Conservation (phyloP, 2,888 invertebrate species). For the Thera britannica region DNA sequence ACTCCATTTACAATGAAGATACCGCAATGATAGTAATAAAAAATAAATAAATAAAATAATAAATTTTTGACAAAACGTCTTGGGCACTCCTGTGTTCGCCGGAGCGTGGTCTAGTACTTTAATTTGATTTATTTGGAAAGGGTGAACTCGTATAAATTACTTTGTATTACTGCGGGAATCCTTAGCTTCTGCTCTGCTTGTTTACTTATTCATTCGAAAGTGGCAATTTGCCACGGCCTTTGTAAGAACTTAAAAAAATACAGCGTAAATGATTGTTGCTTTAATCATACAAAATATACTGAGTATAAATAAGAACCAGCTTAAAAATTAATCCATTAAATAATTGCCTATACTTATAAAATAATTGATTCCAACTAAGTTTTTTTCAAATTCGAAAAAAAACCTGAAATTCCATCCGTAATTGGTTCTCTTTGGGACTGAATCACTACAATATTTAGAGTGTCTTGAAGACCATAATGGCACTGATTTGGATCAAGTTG, state of each 20-base stretch:
- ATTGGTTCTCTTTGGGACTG: too few species aligned
- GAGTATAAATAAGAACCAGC: too few species aligned
- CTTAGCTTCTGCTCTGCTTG: constrained; percentile 38
- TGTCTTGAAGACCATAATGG: too few species aligned
- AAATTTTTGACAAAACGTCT: constrained; percentile 85
- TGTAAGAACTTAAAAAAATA: constrained; percentile 27
- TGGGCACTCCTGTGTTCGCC: constrained; percentile 76
- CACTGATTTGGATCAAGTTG: too few species aligned
- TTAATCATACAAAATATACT: too few species aligned
- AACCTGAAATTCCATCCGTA: too few species aligned
- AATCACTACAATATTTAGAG: too few species aligned
- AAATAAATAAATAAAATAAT: constrained; percentile 83
- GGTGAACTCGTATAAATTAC: constrained; percentile 77
- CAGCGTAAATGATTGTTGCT: constrained; percentile 14
- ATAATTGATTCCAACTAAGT: too few species aligned
- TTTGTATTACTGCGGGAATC: constrained; percentile 55
- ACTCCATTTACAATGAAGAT: constrained; percentile 78
- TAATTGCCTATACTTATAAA: too few species aligned
- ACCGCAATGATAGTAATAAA: constrained; percentile 78
- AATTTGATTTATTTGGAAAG: constrained; percentile 84
- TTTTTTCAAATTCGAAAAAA: too few species aligned
- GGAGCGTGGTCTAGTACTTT: constrained; percentile 79
- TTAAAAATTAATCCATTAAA: too few species aligned
- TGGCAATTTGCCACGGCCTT: constrained; percentile 40
- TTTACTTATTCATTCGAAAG: constrained; percentile 42